Base-by-base conservation (phyloP, 2,113 vertebrate species). In the Lucifuga dentata region DNA sequence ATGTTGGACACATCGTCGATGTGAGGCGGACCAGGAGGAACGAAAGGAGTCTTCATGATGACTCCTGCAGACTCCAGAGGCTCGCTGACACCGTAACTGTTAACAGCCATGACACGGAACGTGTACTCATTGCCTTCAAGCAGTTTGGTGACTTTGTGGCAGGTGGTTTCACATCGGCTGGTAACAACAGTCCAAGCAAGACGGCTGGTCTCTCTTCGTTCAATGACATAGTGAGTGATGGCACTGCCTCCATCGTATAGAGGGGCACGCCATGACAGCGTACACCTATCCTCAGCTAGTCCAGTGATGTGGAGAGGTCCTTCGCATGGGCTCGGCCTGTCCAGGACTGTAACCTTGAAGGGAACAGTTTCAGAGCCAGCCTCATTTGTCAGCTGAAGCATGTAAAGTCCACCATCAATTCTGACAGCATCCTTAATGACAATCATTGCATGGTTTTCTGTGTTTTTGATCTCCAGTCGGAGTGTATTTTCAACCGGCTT, bases 101-200 rank as follows among this genome's bases (percentile, higher is more conserved):
- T 99, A 64, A 96, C 95, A 68, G 97, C 97, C 96, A 97, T 97
- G 64, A 98, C 93, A 71, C 97, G 95, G 95, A 99, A 99, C 69
- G 97, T 82, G 32, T 99, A 99, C 66, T 99, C 96, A 85, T 98
- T 97, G 70, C 97, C 95, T 92, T 97, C 94, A 70, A 99, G 83
- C 73, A 99, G 93, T 83, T 98, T 99, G 75, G 96, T 98, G 83
- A 98, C 94, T 93, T 98, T 99, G 66, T 95, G 85, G 86, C 93
- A 94, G 76, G 95, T 95, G 69, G 93, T 93, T 65, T 93, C 80
- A 88, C 95, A 95, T 20, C 93, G 94, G 76, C 91, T 87, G 64
- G 94, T 88, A 84, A 98, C 96, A 85, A 98, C 83, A 77, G 97
- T 99, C 98, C 98, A 99, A 44, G 98, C 95, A 50, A 99, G 91